Evolutionary conservation across 2,888 invertebrate genomes (phyloP), one percentile per base, ranked within the genome.

Genomic region (Ormyrus nitidulus): DNA sequence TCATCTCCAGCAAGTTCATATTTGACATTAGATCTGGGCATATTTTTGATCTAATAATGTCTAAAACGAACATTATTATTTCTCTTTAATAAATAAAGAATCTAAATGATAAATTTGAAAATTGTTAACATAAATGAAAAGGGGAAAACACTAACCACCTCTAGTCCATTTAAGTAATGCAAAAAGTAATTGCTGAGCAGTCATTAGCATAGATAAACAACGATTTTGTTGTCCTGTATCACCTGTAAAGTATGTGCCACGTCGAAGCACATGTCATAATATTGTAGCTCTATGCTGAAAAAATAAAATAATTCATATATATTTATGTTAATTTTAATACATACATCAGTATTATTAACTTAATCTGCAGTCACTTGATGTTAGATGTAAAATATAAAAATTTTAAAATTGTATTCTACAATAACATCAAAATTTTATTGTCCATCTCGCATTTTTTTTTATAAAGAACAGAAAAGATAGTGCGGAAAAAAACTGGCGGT

Each of bases 1-100:
- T 89, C 87, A 78, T 88, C 86, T 82, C 86, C 87, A 11, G 89
- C 88, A 65, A 90, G 88, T 87, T 90, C 88, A 85, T 90, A 90
- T 74, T 89, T 90, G 64, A 90, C 85, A 79, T 89, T 88, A 80
- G 86, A 86, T 78, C 88, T 89, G 85, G 90, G 88, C 90, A 90
- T 90, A 86, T 82, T 82, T 78, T 66, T 70, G 34, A 13, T 73
- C 61, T 73, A 70, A 19, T 46, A 13, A 68, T 54, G 13, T 77
- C 77, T 81, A 34, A 34, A 34, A 34, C 34, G 4, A 34, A 34
- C 34, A 34, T 34, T 34, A 34, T 34, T 34, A 34, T 34, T 34
- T 34, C 34, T 34, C 34, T 8, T 56, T 69, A 56, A 13, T 13
- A 9, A 66, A 49, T 19, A 49, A 19, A 11, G 64, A 61, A 68